Percentiles rank a stretch among this genome's conserved stretches.
These are phyloP conservation scores for Isurus oxyrinchus DNA, from an alignment of 2,113 vertebrate genomes.

Conservation along the genomic window DNA sequence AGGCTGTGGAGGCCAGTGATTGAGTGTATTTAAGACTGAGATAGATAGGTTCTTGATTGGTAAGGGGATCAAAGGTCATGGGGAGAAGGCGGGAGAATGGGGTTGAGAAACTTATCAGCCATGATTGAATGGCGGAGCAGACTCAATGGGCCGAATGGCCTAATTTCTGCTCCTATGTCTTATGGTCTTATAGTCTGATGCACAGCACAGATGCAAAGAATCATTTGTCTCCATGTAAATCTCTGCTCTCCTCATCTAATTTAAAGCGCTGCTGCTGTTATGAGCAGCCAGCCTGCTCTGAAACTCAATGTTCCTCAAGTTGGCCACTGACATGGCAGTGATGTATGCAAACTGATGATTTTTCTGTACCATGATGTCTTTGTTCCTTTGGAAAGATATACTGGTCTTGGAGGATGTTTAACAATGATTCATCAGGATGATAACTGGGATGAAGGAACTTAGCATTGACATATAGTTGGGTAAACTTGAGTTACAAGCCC, in stretches of 20 bases:
- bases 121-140: too few species aligned
- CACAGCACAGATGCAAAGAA: slow-evolving; percentile 14
- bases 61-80: too few species aligned
- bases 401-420: neutral
- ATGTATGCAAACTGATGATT: neutral
- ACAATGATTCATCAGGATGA: neutral
- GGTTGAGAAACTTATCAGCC: too few species aligned
- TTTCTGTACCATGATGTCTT: neutral
- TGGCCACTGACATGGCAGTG: neutral
- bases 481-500: neutral
- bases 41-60: too few species aligned
- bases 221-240: neutral
- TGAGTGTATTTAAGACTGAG: too few species aligned
- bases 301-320: neutral
- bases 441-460: neutral
- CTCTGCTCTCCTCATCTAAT: too few species aligned
- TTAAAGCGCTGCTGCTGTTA: neutral
- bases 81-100: too few species aligned
- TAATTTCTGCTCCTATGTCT: too few species aligned
- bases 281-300: neutral
- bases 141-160: too few species aligned
- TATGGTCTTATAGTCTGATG: neutral
- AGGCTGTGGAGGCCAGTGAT: too few species aligned
- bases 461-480: neutral
- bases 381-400: neutral